phyloP scores from a whole-genome alignment of 1,140 invertebrate genomes.

The Leptonema lineaticorne region DNA sequence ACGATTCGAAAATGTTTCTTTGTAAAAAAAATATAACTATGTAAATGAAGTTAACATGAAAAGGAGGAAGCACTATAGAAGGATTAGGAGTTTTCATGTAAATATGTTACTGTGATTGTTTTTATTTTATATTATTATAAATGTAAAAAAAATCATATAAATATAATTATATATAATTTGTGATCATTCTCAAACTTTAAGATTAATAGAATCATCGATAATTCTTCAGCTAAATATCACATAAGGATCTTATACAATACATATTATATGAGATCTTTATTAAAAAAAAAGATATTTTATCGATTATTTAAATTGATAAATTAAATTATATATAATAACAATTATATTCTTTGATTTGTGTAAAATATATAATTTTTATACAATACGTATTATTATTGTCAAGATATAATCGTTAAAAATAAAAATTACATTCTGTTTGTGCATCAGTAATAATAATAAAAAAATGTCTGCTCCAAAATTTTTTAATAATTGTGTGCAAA shows the following conservation, averaged over 20 bases:
- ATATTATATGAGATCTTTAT: too few species aligned
- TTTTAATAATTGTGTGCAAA: background rate
- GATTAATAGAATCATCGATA: background rate
- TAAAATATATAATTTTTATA: too few species aligned
- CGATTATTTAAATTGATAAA: too few species aligned
- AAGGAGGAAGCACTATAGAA: conserved; percentile 5
- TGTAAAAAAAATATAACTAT: background rate
- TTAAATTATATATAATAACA: too few species aligned
- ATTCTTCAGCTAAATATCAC: background rate
- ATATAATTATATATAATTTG: background rate
- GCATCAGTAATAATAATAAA: too few species aligned
- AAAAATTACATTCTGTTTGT: too few species aligned
- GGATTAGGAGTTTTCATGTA: conserved; percentile 9
- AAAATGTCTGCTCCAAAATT: background rate
- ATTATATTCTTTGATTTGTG: too few species aligned
- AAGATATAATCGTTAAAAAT: too few species aligned
- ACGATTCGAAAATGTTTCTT: conserved; percentile 2
- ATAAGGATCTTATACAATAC: too few species aligned
- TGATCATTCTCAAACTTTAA: conserved; percentile 15
- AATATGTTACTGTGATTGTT: conserved; percentile 29
- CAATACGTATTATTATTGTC: too few species aligned
- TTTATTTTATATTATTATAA: background rate
- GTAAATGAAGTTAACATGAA: background rate
- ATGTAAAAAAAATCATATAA: background rate
- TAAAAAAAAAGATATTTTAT: too few species aligned